Base-by-base conservation (phyloP, 2,797 vertebrate genomes). In the Crocodylus rhombifer region DNA sequence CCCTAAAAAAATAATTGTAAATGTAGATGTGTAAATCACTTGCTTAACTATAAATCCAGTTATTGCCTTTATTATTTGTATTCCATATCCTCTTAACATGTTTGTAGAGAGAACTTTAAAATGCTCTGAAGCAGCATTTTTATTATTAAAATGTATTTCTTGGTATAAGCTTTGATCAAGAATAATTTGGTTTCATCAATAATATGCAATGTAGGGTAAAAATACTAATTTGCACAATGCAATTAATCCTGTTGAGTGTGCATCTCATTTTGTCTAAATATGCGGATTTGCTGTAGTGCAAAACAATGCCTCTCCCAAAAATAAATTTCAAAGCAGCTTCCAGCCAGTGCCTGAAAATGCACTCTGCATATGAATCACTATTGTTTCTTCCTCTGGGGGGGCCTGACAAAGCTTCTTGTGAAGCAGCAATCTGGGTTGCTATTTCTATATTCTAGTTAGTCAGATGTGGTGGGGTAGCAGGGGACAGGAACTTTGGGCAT, bases 261-360 rank as follows among this genome's bases (percentile, higher is more conserved):
- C 3, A 4, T 74, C 62, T 75, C 0, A 51, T 86, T 92, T 67
- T 80, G 51, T 60, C 21, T 80, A 83, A 75, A 4, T 30, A 15
- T 8, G 83, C 0, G 2, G 56, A 83, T 87, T 80, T 58, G 1
- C 84, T 61, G 65, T 57, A 58, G 14, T 75, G 28, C 88, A 75
- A 93, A 93, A 20, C 21, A 89, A 67, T 55, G 4, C 9, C 4
- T 88, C 14, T 88, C 58, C 12, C 51, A 60, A 77, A 94, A 83
- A 58, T 12, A n/a, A 10, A 51, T 80, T 92, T 91, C 28, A 87
- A 91, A 90, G 20, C 33, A 84, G 8, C 78, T 93, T 90, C 55
- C 33, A 64, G 86, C 61, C 11, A 90, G 71, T 55, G 81, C 33
- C 75, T 77, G 58, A 65, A 86, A 94, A 85, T 87, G 60, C 51